Evolutionary conservation across 2,797 vertebrate genomes (phyloP).

Genomic region (Sebastes elongatus): DNA sequence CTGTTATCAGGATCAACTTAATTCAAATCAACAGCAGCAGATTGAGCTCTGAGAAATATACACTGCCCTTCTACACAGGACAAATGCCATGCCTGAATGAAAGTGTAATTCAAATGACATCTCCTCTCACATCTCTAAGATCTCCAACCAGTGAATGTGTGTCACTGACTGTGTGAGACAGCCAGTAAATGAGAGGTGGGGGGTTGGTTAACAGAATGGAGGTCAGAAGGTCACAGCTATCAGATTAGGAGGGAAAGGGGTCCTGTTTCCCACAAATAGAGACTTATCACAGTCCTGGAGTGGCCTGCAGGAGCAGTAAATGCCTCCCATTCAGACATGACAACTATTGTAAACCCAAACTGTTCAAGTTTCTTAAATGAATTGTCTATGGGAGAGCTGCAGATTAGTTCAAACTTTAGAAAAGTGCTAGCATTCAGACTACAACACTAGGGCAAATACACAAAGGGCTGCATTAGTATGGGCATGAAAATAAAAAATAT

Average conservation of each 20-base stretch:
- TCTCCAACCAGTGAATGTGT: constrained; percentile 44
- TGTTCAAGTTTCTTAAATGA: not conserved
- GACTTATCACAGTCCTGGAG: constrained; percentile 32
- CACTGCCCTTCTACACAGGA: not conserved
- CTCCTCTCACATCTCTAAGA: constrained; percentile 41
- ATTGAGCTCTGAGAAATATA: not conserved
- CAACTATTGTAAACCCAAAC: not conserved
- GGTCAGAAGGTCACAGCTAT: constrained; percentile 70
- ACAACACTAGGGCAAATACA: not conserved
- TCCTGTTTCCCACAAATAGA: constrained; percentile 68
- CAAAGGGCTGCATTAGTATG: not conserved
- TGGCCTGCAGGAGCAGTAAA: constrained; percentile 19
- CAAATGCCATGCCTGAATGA: constrained; percentile 3
- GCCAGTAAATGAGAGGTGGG: constrained; percentile 43
- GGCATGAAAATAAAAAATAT: not conserved
- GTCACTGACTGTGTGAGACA: constrained; percentile 43
- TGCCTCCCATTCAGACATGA: constrained; percentile 6
- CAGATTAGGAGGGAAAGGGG: constrained; percentile 59
- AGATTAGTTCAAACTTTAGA: not conserved
- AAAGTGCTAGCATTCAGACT: not conserved
- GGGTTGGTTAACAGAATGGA: constrained; percentile 43
- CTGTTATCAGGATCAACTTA: not conserved
- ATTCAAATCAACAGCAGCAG: not conserved
- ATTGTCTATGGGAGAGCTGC: not conserved
- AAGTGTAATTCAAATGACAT: constrained; percentile 52